Conservation (phyloP, 2,797 vertebrate genomes). For the Pangasius sanitwongsei region DNA sequence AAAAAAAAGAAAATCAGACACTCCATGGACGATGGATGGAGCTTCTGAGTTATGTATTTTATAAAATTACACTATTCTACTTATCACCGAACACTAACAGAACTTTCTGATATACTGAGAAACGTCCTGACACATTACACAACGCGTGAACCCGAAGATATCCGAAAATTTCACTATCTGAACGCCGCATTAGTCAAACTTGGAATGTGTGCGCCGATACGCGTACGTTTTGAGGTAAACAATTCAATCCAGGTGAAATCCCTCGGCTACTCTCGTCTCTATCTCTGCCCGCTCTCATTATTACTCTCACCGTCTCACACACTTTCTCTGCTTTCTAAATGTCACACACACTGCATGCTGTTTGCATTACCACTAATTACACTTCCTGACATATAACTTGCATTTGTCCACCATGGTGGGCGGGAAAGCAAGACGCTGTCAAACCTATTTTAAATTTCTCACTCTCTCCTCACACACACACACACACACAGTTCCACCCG, state of each 20-base stretch:
- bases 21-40: not conserved
- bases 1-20: not conserved
- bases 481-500: too few relatives aligned
- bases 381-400: conserved; percentile 62
- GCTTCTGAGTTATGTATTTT: not conserved
- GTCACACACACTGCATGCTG: conserved; percentile 59
- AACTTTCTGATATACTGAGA: not conserved
- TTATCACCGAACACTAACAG: not conserved
- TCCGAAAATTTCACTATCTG: not conserved
- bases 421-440: conserved; percentile 22
- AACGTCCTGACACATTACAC: not conserved
- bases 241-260: not conserved
- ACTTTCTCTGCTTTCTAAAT: conserved; percentile 29
- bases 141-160: not conserved
- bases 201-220: not conserved
- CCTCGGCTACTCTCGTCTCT: not conserved
- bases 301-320: conserved; percentile 14
- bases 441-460: not conserved
- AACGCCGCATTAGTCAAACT: not conserved
- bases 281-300: not conserved
- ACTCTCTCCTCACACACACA: not conserved
- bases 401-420: conserved; percentile 60
- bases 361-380: conserved; percentile 66
- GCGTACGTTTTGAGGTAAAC: not conserved
- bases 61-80: not conserved